phyloP scores from a whole-genome alignment of 2,888 invertebrate genomes.

The Coecobrya sp. region DNA sequence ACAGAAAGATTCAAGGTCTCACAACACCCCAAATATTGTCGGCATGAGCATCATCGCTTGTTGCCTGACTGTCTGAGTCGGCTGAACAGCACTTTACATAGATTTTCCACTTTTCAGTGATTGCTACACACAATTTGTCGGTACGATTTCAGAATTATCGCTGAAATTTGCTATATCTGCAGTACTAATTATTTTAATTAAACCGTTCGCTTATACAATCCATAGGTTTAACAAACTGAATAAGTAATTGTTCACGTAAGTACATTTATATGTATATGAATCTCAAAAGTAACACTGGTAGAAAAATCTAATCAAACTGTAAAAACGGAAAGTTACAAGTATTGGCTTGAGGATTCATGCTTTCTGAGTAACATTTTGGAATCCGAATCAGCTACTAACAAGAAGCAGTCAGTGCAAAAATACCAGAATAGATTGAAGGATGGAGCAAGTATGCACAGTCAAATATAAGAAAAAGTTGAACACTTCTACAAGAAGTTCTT shows the following conservation, averaged over 20 bases:
- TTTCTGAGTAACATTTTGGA: background rate
- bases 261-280: no score
- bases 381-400: background rate
- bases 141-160: background rate
- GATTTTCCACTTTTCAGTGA: background rate
- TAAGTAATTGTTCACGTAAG: conserved; percentile 38
- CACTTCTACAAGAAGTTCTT: background rate
- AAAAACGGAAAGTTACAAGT: conserved; percentile 16
- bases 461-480: background rate
- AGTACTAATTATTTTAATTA: conserved; percentile 62
- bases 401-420: background rate
- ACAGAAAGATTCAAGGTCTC: no score
- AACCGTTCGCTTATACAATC: conserved; percentile 45
- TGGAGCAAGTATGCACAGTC: background rate
- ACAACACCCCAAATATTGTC: no score
- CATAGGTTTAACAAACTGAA: conserved; percentile 37
- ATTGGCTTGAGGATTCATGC: background rate
- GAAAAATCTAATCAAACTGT: background rate
- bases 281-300: conserved; percentile 20
- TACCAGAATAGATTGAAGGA: background rate
- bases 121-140: background rate
- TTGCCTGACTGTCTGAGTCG: no score
- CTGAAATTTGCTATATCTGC: background rate
- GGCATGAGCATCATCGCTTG: no score
- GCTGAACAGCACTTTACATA: background rate